Evolutionary conservation across 2,113 vertebrate species (phyloP).

Genomic region (Etheostoma cragini): DNA sequence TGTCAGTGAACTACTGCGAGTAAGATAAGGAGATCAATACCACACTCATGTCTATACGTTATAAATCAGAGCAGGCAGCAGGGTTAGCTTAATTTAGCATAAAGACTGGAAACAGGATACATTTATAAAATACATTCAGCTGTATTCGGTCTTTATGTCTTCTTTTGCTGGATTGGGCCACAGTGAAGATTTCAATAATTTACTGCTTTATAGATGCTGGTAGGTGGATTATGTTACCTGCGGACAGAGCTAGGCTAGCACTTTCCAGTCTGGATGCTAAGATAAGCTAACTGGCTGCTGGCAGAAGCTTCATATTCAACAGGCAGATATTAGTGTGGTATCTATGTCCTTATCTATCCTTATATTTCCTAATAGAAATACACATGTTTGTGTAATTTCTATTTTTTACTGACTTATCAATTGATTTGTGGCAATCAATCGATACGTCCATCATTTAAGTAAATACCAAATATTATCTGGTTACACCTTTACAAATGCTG

Average conservation of each 20-base stretch:
- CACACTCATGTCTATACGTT: not conserved
- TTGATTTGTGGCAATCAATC: not conserved
- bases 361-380: not conserved
- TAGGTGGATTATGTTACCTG: not conserved
- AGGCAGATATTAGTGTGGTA: not conserved
- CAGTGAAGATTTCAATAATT: not conserved
- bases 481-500: not conserved
- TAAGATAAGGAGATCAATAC: not conserved
- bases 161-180: not conserved
- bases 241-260: not conserved
- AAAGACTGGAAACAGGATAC: not conserved
- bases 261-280: not conserved
- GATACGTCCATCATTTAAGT: not conserved
- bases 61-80: not conserved
- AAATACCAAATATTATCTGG: not conserved
- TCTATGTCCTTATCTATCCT: not conserved
- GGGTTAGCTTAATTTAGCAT: conserved; percentile 2
- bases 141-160: not conserved
- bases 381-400: too few species aligned
- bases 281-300: not conserved
- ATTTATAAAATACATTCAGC: not conserved
- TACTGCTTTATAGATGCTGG: too few species aligned
- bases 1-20: not conserved
- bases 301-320: not conserved
- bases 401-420: too few species aligned